These are phyloP conservation scores for Cyprinodon diabolis DNA, from an alignment of 2,797 vertebrate genomes.

Conservation along the genomic window DNA sequence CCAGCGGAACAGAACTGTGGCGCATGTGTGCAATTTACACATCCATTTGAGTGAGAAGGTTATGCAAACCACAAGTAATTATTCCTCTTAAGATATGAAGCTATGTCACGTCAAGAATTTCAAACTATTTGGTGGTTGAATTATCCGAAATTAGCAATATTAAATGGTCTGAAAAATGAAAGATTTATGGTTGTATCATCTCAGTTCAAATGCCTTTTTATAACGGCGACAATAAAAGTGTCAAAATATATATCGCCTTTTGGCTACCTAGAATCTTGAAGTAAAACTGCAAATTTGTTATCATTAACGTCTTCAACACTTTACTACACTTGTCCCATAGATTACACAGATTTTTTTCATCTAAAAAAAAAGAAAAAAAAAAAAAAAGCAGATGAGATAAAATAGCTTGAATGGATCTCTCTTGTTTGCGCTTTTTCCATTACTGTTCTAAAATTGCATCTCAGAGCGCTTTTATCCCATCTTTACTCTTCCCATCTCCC, in stretches of 20 bases:
- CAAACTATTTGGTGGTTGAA: neutral
- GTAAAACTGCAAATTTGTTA: neutral
- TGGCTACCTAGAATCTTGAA: neutral
- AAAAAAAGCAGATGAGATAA: slow-evolving; percentile 33
- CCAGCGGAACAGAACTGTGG: too few species aligned
- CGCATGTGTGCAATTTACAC: too few species aligned
- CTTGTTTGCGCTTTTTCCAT: slow-evolving; percentile 25
- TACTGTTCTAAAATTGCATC: slow-evolving; percentile 46
- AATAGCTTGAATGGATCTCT: slow-evolving; percentile 32
- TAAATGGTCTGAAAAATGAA: neutral
- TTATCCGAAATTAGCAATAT: neutral
- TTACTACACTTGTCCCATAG: too few species aligned
- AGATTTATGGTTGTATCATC: neutral
- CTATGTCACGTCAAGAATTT: too few species aligned
- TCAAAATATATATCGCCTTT: neutral
- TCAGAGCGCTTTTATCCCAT: slow-evolving; percentile 53
- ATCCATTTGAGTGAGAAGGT: too few species aligned
- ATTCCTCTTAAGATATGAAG: neutral
- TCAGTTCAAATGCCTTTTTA: neutral
- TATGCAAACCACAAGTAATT: neutral
- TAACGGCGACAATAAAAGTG: too few species aligned
- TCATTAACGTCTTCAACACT: neutral
- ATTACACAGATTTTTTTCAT: too few species aligned
- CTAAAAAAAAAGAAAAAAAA: neutral
- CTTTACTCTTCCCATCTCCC: slow-evolving; percentile 35